phyloP scores from a whole-genome alignment of 2,113 vertebrate species.

The Mesocricetus auratus region DNA sequence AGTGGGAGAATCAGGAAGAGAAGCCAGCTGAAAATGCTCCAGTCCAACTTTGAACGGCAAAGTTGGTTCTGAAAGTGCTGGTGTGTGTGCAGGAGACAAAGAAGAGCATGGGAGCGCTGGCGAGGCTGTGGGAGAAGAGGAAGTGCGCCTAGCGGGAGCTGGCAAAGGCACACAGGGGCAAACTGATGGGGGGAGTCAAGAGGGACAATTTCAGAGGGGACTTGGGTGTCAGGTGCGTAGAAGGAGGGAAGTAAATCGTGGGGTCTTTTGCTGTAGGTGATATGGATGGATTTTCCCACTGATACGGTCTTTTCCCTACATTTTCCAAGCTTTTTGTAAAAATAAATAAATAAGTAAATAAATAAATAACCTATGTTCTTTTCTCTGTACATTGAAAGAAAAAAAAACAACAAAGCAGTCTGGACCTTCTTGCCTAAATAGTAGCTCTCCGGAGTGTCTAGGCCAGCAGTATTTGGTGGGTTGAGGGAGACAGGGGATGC shows the following conservation, averaged over 20 bases:
- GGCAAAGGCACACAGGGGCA: not conserved
- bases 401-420: not conserved
- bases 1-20: not conserved
- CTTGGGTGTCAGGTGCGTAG: not conserved
- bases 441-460: not conserved
- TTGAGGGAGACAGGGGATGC: too few species aligned
- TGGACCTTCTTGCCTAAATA: constrained; percentile 43
- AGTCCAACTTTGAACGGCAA: not conserved
- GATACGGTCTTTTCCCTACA: not conserved
- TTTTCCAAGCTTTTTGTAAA: not conserved
- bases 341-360: too few species aligned
- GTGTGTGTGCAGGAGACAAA: too few species aligned
- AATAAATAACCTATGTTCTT: not conserved
- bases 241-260: not conserved
- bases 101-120: not conserved
- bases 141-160: not conserved
- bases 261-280: not conserved
- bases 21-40: not conserved
- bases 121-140: fast-evolving
- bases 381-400: not conserved
- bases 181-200: not conserved
- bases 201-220: not conserved
- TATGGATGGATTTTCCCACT: not conserved
- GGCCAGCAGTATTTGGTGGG: not conserved
- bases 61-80: not conserved